These are phyloP conservation scores for Papilio elwesi DNA, from an alignment of 2,888 invertebrate species.

Conservation along the genomic window DNA sequence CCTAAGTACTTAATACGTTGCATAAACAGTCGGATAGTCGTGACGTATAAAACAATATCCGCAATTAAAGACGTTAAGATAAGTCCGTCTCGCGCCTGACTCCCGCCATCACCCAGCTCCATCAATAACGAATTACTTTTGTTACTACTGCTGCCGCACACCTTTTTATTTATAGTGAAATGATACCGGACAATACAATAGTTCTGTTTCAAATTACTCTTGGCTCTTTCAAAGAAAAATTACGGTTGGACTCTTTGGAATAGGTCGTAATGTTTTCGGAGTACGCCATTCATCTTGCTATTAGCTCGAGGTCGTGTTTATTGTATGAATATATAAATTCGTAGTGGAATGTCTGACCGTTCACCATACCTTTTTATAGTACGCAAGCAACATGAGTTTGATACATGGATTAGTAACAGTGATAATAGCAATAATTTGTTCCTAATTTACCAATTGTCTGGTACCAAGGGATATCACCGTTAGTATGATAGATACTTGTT, in stretches of 20 bases:
- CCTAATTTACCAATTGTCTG: too few relatives aligned
- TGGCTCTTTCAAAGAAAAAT: conserved; percentile 52
- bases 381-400: too few relatives aligned
- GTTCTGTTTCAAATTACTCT: conserved; percentile 47
- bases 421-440: too few relatives aligned
- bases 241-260: conserved; percentile 36
- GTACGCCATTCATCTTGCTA: conserved; percentile 31
- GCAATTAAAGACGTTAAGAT: conserved; percentile 73
- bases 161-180: conserved; percentile 45
- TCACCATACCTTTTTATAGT: too few relatives aligned
- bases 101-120: conserved; percentile 60
- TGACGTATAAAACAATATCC: conserved; percentile 57
- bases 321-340: conserved; percentile 1
- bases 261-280: conserved; percentile 12
- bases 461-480: too few relatives aligned
- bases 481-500: too few relatives aligned
- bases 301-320: conserved; percentile 16
- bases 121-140: conserved; percentile 80
- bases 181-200: conserved; percentile 38
- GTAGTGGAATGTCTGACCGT: too few relatives aligned
- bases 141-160: conserved; percentile 56
- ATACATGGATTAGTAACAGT: too few relatives aligned
- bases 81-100: conserved; percentile 67
- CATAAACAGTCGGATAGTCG: conserved; percentile 47
- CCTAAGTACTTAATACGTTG: neutral